Base-by-base conservation (phyloP, 2,797 vertebrate genomes). In the Thalassophryne amazonica region DNA sequence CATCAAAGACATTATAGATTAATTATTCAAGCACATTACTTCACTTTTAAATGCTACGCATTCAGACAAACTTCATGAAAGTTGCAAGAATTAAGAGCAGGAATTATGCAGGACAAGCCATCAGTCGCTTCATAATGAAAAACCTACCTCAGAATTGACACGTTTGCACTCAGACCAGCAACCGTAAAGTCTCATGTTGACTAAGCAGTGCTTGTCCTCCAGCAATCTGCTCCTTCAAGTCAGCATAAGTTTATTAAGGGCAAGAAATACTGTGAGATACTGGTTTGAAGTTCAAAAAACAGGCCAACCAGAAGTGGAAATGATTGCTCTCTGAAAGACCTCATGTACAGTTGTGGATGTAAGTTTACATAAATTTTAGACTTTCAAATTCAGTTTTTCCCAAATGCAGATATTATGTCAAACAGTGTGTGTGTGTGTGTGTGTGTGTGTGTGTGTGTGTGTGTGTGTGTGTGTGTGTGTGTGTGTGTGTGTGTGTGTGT, bases 61-160 rank as follows among this genome's bases (percentile, higher is more conserved):
- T 87, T 89, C 47, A 22, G 89, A 92, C 89, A 90, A n/a, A 88
- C 84, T 86, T 90, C 87, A 90, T 92, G 75, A 92, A 92, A 89
- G 38, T 86, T 92, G 81, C 80, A 91, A 21, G 76, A 54, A 88
- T 79, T 66, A 50, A 76, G 60, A 8, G 40, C 78, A 85, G 90
- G 17, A 89, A 90, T 87, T 76, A 90, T 89, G 72, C 55, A 91
- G 43, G 14, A 13, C 37, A 69, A 71, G 77, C 81, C 84, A 86
- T 88, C 88, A 75, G 41, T 76, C 62, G 42, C 68, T 88, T 62
- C 76, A 89, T 87, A 80, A 89, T 90, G 86, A 86, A 92, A 87
- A 86, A 80, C 59, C 48, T 53, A 86, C 83, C 81, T 87, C 76
- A 35, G 73, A 84, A 86, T 85, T 77, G 84, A 86, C 86, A 85